Evolutionary conservation across 2,888 invertebrate species (phyloP).

Genomic region (Eremobia ochroleuca): DNA sequence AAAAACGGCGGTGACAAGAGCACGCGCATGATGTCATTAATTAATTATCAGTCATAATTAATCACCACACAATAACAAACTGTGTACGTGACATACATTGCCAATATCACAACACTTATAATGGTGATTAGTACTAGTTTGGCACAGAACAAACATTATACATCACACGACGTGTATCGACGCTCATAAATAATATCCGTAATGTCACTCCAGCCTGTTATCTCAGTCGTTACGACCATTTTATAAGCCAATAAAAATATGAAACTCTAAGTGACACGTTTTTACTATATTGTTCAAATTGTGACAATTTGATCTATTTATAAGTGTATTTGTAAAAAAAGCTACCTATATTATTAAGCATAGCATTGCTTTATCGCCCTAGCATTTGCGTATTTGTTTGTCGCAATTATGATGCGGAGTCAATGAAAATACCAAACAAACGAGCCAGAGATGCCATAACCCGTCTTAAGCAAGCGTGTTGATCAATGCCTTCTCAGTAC

Average conservation of each 20-base stretch:
- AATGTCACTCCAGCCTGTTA: slow-evolving; percentile 20
- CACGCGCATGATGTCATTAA: no score
- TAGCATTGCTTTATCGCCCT: neutral
- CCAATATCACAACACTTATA: neutral
- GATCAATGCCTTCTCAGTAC: neutral
- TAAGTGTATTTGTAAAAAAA: neutral
- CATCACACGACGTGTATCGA: neutral
- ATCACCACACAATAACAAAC: neutral
- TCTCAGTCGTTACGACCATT: slow-evolving; percentile 16
- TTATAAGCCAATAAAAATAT: slow-evolving; percentile 41
- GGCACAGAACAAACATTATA: slow-evolving; percentile 3
- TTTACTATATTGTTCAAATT: neutral
- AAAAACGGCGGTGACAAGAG: no score
- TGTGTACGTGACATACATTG: neutral
- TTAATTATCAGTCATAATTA: neutral
- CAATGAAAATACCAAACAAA: no score
- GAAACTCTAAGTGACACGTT: slow-evolving; percentile 22
- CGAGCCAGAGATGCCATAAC: no score
- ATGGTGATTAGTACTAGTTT: slow-evolving; percentile 6
- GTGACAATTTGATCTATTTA: neutral
- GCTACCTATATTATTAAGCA: neutral
- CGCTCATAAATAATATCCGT: slow-evolving; percentile 12
- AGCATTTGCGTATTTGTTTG: no score
- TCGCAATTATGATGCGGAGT: no score
- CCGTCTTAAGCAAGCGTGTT: neutral